Conservation (phyloP, 2,113 vertebrate species). For the Oceanodroma tethys region DNA sequence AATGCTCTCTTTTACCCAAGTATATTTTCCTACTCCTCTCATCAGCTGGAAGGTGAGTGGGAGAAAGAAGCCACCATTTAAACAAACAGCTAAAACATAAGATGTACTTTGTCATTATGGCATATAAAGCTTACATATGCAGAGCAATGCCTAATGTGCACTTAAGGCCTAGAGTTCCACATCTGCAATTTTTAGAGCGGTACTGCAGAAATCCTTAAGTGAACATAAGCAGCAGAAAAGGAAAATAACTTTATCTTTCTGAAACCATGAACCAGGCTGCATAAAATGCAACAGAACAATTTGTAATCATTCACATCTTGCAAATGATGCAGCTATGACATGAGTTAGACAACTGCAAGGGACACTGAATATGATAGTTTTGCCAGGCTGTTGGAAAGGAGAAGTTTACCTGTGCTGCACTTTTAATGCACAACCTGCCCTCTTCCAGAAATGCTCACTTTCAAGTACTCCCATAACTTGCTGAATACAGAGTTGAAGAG, state of each 20-base stretch:
- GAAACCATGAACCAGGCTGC: neutral
- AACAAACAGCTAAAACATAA: neutral
- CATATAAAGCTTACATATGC: neutral
- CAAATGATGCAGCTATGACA: neutral
- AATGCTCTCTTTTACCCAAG: neutral
- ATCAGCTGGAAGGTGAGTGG: neutral
- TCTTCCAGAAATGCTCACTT: neutral
- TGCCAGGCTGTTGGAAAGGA: neutral
- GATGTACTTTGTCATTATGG: neutral
- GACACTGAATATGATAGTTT: rapidly evolving
- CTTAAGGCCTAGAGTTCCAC: neutral
- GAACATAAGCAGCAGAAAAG: neutral
- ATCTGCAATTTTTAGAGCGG: neutral
- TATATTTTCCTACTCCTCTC: neutral
- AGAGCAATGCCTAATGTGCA: neutral
- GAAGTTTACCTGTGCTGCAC: neutral
- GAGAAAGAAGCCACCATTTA: neutral
- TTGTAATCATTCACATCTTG: rapidly evolving
- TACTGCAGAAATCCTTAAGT: neutral
- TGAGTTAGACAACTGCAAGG: neutral
- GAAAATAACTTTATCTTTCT: neutral
- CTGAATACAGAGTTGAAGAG: neutral
- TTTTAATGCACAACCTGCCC: neutral
- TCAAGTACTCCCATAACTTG: neutral
- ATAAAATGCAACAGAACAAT: neutral